Evolutionary conservation across 1,140 invertebrate genomes (phyloP).

Genomic region (Aradophagus sp.): DNA sequence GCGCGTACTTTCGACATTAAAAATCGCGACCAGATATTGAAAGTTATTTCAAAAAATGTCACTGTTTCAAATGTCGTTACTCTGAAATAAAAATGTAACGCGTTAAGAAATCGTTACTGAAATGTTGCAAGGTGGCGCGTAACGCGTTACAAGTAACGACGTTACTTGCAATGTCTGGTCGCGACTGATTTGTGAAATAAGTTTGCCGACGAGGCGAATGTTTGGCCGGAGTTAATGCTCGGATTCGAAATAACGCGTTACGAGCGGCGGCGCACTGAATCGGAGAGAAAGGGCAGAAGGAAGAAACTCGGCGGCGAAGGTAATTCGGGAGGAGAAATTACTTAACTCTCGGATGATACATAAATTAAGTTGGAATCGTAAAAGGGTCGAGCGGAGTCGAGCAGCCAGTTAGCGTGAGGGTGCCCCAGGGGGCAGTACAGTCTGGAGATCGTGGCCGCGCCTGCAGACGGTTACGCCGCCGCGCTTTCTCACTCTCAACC

Average conservation of each 20-base stretch:
- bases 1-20: no score
- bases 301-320: slow-evolving; percentile 60
- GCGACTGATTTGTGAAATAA: slow-evolving; percentile 22
- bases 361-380: slow-evolving; percentile 76
- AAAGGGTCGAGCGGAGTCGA: slow-evolving; percentile 72
- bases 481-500: slow-evolving; percentile 65
- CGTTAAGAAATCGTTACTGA: no score
- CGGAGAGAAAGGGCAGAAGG: slow-evolving; percentile 47
- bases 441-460: slow-evolving; percentile 57
- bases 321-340: slow-evolving; percentile 75
- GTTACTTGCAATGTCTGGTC: no score
- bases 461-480: slow-evolving; percentile 49
- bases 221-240: slow-evolving; percentile 35
- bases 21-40: no score
- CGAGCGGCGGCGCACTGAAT: slow-evolving; percentile 23
- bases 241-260: slow-evolving; percentile 45
- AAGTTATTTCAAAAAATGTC: no score
- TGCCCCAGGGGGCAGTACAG: slow-evolving; percentile 75
- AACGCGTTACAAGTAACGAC: no score
- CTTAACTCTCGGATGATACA: slow-evolving; percentile 77
- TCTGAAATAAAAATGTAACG: no score
- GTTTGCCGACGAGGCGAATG: slow-evolving; percentile 36
- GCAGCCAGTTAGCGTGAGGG: slow-evolving; percentile 75
- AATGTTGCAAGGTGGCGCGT: no score
- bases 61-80: no score